phyloP scores from a whole-genome alignment of 2,797 vertebrate species.

The Sphenodon punctatus region DNA sequence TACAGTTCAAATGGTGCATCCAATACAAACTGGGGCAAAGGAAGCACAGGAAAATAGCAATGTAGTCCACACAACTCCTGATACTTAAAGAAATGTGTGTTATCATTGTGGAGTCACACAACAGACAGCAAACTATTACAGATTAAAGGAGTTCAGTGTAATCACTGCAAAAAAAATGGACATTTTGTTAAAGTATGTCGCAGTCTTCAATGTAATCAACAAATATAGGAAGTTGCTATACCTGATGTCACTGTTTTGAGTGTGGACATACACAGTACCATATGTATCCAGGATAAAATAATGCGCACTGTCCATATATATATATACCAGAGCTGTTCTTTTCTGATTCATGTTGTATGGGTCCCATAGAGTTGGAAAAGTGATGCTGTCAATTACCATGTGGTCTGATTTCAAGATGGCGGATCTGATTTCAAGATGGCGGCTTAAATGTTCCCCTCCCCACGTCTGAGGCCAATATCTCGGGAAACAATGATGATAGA shows the following conservation, averaged over 20 bases:
- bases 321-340: no score
- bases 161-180: not conserved
- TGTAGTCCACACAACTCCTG: not conserved
- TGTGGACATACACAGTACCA: not conserved
- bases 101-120: not conserved
- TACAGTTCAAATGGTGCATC: not conserved
- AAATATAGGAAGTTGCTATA: not conserved
- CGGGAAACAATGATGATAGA: no score
- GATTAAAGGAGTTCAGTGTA: not conserved
- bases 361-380: no score
- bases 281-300: not conserved
- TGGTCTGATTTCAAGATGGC: no score
- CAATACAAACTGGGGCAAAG: constrained; percentile 22
- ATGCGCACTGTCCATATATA: not conserved
- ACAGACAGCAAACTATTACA: not conserved
- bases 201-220: not conserved
- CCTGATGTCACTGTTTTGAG: not conserved
- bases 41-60: not conserved
- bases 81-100: not conserved
- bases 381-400: no score
- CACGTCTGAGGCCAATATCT: no score
- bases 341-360: no score
- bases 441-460: no score
- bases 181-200: not conserved
- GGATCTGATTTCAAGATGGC: no score